Evolutionary conservation across 2,797 vertebrate species (phyloP).

Genomic region (Crenichthys baileyi): DNA sequence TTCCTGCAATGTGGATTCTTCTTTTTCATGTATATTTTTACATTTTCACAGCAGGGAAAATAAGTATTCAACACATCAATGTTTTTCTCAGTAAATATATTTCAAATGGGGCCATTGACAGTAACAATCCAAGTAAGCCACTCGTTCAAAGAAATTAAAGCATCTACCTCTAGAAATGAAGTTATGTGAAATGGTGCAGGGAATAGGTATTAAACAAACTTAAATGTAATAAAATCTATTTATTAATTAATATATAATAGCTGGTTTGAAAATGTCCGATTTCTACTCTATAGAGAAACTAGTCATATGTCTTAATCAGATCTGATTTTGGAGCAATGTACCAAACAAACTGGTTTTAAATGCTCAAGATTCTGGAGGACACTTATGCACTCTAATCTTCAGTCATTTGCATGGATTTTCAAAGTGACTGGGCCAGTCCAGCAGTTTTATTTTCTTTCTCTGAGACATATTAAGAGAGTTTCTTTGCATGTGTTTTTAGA

Average conservation of each 20-base stretch:
- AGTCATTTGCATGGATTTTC: neutral
- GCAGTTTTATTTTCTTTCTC: neutral
- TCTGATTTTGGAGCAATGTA: neutral
- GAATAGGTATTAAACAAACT: neutral
- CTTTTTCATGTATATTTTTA: slow-evolving; percentile 4
- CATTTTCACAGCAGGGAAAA: neutral
- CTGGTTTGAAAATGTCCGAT: too few species aligned
- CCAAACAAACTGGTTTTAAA: neutral
- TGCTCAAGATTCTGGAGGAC: neutral
- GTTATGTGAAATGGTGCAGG: neutral
- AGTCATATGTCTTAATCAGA: neutral
- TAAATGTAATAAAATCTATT: too few species aligned
- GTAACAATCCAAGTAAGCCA: neutral
- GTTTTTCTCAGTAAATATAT: neutral
- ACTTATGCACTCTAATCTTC: neutral
- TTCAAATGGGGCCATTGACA: neutral
- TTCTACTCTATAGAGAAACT: neutral
- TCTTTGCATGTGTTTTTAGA: neutral
- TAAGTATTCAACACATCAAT: neutral
- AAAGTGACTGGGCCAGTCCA: neutral
- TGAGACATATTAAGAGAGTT: neutral
- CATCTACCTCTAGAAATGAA: neutral
- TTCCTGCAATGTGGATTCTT: neutral
- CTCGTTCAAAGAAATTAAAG: neutral
- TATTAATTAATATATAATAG: too few species aligned